Conservation (phyloP, 2,797 vertebrate genomes). For the Onychomys arenicola region DNA sequence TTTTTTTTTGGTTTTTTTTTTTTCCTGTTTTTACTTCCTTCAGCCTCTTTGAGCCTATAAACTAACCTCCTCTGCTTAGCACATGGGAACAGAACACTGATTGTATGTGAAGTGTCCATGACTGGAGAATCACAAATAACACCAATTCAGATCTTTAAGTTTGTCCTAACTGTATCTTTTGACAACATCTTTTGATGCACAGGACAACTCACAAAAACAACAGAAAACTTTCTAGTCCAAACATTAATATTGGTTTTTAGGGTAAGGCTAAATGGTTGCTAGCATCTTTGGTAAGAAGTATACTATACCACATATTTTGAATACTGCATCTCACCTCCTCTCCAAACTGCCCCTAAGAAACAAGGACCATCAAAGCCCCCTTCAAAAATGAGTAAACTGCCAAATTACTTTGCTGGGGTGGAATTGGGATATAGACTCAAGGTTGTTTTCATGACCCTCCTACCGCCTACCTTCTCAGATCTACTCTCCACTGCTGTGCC, state of each 20-base stretch:
- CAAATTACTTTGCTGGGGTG: background rate
- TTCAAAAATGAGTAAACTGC: background rate
- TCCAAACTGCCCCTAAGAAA: background rate
- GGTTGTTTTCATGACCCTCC: background rate
- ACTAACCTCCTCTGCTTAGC: background rate
- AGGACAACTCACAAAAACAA: background rate
- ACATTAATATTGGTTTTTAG: background rate
- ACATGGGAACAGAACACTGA: background rate
- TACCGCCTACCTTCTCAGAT: too few relatives aligned
- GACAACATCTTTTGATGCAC: background rate
- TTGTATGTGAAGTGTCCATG: background rate
- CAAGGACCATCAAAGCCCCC: background rate
- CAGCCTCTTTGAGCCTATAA: background rate
- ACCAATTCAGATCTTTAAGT: background rate
- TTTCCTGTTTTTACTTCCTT: background rate
- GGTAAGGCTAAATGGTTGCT: background rate
- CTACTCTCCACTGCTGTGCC: background rate
- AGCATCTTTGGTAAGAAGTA: background rate
- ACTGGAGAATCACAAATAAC: background rate
- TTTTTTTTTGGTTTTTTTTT: background rate
- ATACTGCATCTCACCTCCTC: background rate
- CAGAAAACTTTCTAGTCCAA: background rate
- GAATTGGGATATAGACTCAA: background rate
- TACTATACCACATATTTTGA: background rate
- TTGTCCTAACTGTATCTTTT: background rate